Base-by-base conservation (phyloP, 2,888 invertebrate species). In the Apocheima hispidaria region DNA sequence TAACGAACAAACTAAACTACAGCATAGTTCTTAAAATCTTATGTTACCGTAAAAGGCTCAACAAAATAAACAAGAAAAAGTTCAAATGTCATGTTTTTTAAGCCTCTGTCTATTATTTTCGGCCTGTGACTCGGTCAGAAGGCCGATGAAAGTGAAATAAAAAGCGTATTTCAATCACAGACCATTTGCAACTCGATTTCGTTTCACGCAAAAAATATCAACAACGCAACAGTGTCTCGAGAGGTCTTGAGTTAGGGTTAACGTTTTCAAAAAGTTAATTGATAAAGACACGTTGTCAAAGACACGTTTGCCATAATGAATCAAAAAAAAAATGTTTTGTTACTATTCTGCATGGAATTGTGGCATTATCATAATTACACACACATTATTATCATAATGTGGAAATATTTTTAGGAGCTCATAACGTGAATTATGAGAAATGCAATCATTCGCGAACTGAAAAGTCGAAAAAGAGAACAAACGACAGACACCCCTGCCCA, bases 121-220 rank as follows among this genome's bases (percentile, higher is more conserved):
- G 46, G 54, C 50, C 48, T 58, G 26, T 53, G 53, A 36, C 43
- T 43, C 58, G 52, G 50, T 50, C 50, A 54, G 28, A 36, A 54
- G 36, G 33, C 26, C 21, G 50, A 65, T 62, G 68, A 68, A 68
- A 68, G 68, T 63, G 65, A 63, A 63, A 56, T 63, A 50, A 54
- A 63, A 53, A 57, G 46, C 48, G 38, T 63, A 36, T 57, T 65
- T 57, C 58, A 63, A 65, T 64, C 59, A 62, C 62, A 35, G 62
- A 58, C 65, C 43, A 60, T 68, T 67, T 63, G 60, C 64, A 65
- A 69, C 38, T 69, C 65, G 63, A 64, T 68, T 67, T 69, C 67
- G 55, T 64, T 71, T 67, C 50, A 65, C 56, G 65, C 67, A 71
- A 71, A 71, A 71, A 71, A 57, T 69, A 63, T 67, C 62, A 60